phyloP scores from a whole-genome alignment of 2,888 invertebrate species.

The Lochmaea capreae region DNA sequence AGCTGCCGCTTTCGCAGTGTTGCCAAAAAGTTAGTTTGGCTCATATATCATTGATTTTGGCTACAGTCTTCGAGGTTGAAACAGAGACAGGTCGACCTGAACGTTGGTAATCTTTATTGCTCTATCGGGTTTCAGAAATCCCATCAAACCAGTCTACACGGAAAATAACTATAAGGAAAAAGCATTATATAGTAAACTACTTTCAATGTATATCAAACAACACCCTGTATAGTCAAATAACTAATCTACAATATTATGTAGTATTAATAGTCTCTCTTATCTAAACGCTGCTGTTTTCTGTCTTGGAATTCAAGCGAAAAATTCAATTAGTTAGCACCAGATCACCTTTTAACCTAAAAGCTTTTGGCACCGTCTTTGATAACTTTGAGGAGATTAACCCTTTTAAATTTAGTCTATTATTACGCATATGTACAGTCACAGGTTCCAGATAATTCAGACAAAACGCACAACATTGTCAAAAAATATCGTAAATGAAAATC shows the following conservation, averaged over 20 bases:
- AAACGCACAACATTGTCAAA: conserved; percentile 13
- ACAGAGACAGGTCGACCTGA: too few relatives aligned
- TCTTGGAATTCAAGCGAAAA: conserved; percentile 59
- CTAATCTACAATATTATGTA: conserved; percentile 39
- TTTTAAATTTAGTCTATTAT: conserved; percentile 40
- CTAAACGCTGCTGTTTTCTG: conserved; percentile 54
- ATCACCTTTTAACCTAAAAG: conserved; percentile 68
- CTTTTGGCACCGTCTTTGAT: conserved; percentile 62
- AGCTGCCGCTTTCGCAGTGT: too few relatives aligned
- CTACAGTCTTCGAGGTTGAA: too few relatives aligned
- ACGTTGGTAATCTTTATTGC: too few relatives aligned
- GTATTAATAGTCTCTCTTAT: conserved; percentile 55
- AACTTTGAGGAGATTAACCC: conserved; percentile 50
- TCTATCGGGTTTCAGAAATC: too few relatives aligned
- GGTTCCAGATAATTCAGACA: conserved; percentile 9
- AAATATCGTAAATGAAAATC: too few relatives aligned
- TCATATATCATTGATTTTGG: too few relatives aligned
- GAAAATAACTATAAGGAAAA: too few relatives aligned
- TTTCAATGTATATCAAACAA: neutral
- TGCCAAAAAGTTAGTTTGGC: too few relatives aligned
- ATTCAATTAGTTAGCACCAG: conserved; percentile 67
- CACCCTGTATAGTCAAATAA: neutral
- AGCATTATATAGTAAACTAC: too few relatives aligned
- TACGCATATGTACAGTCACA: neutral
- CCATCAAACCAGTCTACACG: too few relatives aligned